Evolutionary conservation across 2,888 invertebrate species (phyloP), one percentile per base, ranked within the genome.

Genomic region (Drosophila cognata): DNA sequence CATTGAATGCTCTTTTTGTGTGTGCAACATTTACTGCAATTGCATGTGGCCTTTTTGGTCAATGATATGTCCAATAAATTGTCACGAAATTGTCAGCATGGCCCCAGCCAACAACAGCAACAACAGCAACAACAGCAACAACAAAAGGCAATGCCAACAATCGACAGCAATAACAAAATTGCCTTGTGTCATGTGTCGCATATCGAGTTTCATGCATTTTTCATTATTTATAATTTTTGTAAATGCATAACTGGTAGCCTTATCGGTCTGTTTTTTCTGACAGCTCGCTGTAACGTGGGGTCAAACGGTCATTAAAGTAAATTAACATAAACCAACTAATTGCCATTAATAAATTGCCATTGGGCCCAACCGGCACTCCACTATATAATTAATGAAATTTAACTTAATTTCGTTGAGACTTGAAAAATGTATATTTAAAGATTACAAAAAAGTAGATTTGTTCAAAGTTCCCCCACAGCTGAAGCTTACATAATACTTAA

Each of bases 1-100:
- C 69, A 79, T 69, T 67, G 61, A 75, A 87, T 74, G 64, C 61
- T 72, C 11, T 55, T 55, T 55, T 25, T 21, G 36, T 72, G 35
- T 71, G 59, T 63, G 1, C 61, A 81, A 80, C 79, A 82, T 75
- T 77, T 57, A 73, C 71, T 53, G 71, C 81, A 77, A 88, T 81
- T 81, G 89, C 82, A 82, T 75, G 71, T 75, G 64, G 66, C 74
- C 72, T 79, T 86, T 77, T 80, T 69, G 68, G 89, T 78, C 89
- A 84, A 76, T 72, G 86, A 90, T 86, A 68, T 81, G 87, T 78
- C 74, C 80, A 85, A 88, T 88, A 87, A 89, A 87, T 87, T 87
- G 90, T 88, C 86, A 89, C 88, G 88, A 79, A 81, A 81, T 74
- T 82, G 82, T 74, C 81, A 70, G 65, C 71, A 62, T 61, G 25